phyloP scores from a whole-genome alignment of 2,113 vertebrate species.

The Alectura lathami region DNA sequence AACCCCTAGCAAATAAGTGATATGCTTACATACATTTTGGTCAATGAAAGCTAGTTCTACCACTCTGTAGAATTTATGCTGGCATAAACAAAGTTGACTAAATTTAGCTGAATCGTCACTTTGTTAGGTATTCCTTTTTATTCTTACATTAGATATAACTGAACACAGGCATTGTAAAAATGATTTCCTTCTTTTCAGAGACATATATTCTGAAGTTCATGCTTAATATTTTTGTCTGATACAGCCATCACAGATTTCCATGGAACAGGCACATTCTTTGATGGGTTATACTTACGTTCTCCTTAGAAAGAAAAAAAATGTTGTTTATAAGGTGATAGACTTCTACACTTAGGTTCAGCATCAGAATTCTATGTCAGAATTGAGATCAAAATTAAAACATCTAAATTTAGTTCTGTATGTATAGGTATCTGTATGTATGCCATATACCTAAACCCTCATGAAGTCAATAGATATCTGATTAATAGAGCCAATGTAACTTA shows the following conservation, averaged over 20 bases:
- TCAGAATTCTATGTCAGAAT: background rate
- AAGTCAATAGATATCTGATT: background rate
- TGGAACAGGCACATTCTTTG: background rate
- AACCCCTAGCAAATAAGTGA: background rate
- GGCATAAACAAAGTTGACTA: background rate
- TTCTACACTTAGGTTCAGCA: background rate
- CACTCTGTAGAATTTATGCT: background rate
- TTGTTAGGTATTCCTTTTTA: background rate
- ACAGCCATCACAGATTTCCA: background rate
- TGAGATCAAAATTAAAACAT: background rate
- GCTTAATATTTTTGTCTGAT: background rate
- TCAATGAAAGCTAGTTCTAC: background rate
- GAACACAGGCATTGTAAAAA: background rate
- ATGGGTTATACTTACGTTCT: background rate
- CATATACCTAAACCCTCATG: background rate
- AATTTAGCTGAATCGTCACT: constrained; percentile 42
- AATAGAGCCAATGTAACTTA: background rate
- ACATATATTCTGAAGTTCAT: background rate
- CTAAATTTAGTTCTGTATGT: background rate
- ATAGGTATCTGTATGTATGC: background rate
- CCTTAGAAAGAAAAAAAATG: background rate
- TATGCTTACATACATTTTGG: background rate
- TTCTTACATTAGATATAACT: background rate
- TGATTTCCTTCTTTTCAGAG: background rate
- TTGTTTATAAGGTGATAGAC: background rate